Base-by-base conservation (phyloP, 2,888 invertebrate genomes). In the Euproctis similis region DNA sequence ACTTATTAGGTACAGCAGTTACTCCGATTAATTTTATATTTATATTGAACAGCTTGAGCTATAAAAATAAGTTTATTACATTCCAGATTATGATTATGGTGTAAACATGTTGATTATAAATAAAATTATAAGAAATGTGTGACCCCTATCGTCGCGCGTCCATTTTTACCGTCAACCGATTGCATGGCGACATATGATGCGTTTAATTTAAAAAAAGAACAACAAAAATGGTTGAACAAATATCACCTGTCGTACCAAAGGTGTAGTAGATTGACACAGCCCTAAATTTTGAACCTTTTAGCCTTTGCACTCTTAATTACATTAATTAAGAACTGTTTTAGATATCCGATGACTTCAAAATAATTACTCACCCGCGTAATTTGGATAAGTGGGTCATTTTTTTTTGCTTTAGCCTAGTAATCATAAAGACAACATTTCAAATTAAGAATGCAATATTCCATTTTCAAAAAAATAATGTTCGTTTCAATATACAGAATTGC, bases 171-270 rank as follows among this genome's bases (percentile, higher is more conserved):
- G 39, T 42, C 45, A 34, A 43, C 30, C 54, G 68, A 76, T 72
- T 61, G 59, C 66, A 68, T 67, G 65, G 67, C 60, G 71, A 72
- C 75, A 75, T 64, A 70, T 68, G 71, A 78, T 58, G 59, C 55
- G 52, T 65, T 73, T 69, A 70, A 72, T 70, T 65, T 63, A 68
- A 65, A 61, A 62, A 53, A 43, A 40, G 59, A 59, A 6, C 53
- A 64, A 66, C 57, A 60, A 64, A 63, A 51, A 50, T 41, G 26
- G 14, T 19, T 14, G 23, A 25, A 25, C 53, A 42, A 59, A 65
- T 60, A 65, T 70, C 81, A 81, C 81, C 81, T 82, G 80, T 72
- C 73, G 71, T 66, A 63, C 55, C 35, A 61, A 78, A 78, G 80
- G 80, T 80, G 81, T 73, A n/a, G n/a, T n/a, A 72, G 71, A 72